phyloP scores from a whole-genome alignment of 2,888 invertebrate species.

The Habroteleia sp. region DNA sequence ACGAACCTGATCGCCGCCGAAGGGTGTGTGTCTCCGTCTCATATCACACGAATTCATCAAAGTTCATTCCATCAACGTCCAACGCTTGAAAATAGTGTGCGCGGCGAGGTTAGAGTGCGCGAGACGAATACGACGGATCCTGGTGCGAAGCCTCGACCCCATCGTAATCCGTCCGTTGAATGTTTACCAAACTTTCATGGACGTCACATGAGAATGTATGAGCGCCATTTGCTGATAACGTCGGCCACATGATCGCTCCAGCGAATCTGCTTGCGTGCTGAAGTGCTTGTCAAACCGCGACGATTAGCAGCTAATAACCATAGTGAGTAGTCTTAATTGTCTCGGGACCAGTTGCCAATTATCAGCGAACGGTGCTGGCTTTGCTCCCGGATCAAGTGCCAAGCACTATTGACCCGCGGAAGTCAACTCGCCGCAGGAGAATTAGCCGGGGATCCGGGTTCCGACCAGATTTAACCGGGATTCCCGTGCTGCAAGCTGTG shows the following conservation, averaged over 20 bases:
- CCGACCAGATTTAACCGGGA: too few relatives aligned
- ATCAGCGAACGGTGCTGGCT: constrained; percentile 15
- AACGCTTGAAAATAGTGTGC: constrained; percentile 46
- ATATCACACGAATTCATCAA: constrained; percentile 70
- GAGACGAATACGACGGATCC: constrained; percentile 13
- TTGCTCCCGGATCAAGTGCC: neutral
- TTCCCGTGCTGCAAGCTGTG: too few relatives aligned
- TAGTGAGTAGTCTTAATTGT: constrained; percentile 26
- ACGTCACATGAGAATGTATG: constrained; percentile 43
- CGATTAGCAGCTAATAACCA: constrained; percentile 13
- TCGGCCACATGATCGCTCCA: constrained; percentile 30
- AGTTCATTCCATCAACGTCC: constrained; percentile 67
- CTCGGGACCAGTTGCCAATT: constrained; percentile 35
- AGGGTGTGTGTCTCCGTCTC: constrained; percentile 72
- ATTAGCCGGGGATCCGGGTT: too few relatives aligned
- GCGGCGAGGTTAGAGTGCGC: constrained; percentile 35
- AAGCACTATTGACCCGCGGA: constrained; percentile 9
- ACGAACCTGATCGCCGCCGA: constrained; percentile 64
- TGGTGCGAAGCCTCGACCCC: neutral
- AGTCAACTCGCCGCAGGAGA: neutral
- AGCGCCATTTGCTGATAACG: constrained; percentile 46
- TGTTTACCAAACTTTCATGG: constrained; percentile 46
- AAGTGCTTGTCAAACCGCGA: constrained; percentile 19
- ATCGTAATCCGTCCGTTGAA: constrained; percentile 1
- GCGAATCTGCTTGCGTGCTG: constrained; percentile 10